Evolutionary conservation across 2,113 vertebrate genomes (phyloP).

Genomic region (Thalassoma bifasciatum): DNA sequence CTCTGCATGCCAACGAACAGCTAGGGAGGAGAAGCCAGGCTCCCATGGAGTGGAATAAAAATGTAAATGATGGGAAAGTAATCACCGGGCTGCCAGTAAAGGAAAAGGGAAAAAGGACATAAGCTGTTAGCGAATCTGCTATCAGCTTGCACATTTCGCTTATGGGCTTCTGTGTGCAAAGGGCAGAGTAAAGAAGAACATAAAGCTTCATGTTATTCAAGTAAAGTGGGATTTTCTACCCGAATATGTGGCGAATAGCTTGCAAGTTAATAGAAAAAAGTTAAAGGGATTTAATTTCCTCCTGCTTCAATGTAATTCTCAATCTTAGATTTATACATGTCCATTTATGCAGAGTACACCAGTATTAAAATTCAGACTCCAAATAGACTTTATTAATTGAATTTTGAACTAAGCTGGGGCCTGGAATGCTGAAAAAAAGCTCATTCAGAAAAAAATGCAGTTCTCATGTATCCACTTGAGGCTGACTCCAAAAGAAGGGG

Average conservation of each 20-base stretch:
- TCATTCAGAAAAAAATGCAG: no score
- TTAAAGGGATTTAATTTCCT: no score
- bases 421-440: no score
- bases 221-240: conserved; percentile 17
- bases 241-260: background rate
- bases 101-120: background rate
- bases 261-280: background rate
- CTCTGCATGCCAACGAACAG: conserved; percentile 29
- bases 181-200: background rate
- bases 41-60: conserved; percentile 3
- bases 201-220: conserved; percentile 22
- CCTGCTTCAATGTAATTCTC: background rate
- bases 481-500: no score
- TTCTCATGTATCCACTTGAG: no score
- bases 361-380: no score
- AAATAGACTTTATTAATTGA: background rate
- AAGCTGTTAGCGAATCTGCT: no score
- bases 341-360: no score
- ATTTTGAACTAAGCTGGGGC: background rate
- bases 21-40: conserved; percentile 23
- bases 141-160: background rate
- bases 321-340: background rate
- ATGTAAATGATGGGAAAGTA: background rate
- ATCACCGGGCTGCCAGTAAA: conserved; percentile 9
- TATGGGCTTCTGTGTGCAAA: background rate